Conservation (phyloP, 2,797 vertebrate species). For the Coccyzus lansbergi region DNA sequence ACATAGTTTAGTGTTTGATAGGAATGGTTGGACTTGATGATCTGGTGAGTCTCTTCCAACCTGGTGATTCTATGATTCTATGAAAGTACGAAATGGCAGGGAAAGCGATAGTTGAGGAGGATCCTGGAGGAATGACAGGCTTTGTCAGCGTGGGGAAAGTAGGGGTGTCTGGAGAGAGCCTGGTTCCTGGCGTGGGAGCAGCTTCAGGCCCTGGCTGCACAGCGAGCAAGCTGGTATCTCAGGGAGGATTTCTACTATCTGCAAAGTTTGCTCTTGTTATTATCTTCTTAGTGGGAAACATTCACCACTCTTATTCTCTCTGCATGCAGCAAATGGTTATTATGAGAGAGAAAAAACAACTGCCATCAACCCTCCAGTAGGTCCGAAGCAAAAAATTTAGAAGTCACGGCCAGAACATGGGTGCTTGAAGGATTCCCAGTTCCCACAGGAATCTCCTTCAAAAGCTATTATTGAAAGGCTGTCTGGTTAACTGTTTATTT, state of each 20-base stretch:
- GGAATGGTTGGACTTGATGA: no score
- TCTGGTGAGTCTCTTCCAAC: no score
- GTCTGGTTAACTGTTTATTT: neutral
- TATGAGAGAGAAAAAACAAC: neutral
- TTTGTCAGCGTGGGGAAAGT: fast-evolving
- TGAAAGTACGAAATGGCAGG: neutral
- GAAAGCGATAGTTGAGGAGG: neutral
- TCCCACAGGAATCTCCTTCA: neutral
- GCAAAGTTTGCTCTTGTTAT: neutral
- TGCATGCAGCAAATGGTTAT: neutral
- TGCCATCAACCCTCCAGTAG: neutral
- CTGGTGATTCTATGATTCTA: no score
- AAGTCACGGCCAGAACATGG: neutral
- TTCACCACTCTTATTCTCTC: neutral
- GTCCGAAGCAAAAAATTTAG: neutral
- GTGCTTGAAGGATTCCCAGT: neutral
- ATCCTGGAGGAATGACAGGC: neutral
- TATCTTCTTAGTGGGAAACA: neutral
- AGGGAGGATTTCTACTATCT: neutral
- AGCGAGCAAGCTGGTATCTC: neutral
- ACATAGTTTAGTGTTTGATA: no score
- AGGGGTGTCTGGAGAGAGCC: neutral
- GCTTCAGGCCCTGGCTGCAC: neutral
- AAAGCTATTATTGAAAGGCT: neutral
- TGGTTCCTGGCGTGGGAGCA: neutral